phyloP scores from a whole-genome alignment of 2,797 vertebrate species.

The Bufotes viridis region DNA sequence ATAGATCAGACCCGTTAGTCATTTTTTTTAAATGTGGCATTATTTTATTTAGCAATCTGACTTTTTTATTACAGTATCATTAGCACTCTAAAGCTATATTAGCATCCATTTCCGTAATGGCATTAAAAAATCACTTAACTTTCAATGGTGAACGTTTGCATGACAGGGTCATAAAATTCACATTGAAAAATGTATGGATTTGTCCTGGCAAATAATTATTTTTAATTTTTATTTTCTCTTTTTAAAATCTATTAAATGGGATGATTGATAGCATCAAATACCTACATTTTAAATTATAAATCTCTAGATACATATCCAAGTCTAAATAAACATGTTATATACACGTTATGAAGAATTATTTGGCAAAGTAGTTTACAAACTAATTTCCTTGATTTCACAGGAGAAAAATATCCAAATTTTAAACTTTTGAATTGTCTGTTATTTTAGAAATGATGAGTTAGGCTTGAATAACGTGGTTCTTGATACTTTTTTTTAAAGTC shows the following conservation, averaged over 20 bases:
- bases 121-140: constrained; percentile 87
- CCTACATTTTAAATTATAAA: constrained; percentile 29
- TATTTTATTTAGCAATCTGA: constrained; percentile 86
- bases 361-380: not conserved
- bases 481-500: not conserved
- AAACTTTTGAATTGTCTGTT: not conserved
- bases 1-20: constrained; percentile 78
- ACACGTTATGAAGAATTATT: not conserved
- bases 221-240: constrained; percentile 72
- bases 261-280: constrained; percentile 39
- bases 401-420: not conserved
- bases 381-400: not conserved
- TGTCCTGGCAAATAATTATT: constrained; percentile 78
- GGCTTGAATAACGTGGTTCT: not conserved
- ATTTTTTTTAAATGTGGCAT: constrained; percentile 81
- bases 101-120: constrained; percentile 85
- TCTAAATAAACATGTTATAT: not conserved
- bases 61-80: constrained; percentile 88
- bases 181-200: constrained; percentile 81
- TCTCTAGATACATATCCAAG: constrained; percentile 1
- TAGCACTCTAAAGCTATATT: constrained; percentile 84
- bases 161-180: constrained; percentile 80
- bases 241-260: constrained; percentile 59
- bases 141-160: constrained; percentile 79
- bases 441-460: too few relatives aligned